Evolutionary conservation across 2,797 vertebrate species (phyloP), one percentile per base, ranked within the genome.

Genomic region (Leptatherina wallacei): DNA sequence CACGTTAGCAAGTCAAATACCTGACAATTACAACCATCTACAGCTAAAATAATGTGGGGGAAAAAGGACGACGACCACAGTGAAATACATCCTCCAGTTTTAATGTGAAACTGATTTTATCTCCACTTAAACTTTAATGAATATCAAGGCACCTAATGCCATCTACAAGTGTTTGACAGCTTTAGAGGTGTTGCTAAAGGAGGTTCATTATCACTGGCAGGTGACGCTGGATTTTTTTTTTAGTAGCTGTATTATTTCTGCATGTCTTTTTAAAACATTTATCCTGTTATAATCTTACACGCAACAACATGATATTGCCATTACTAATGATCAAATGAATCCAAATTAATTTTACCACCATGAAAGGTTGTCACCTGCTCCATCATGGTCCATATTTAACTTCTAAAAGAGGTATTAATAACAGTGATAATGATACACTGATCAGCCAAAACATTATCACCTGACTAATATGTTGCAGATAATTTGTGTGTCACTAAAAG

Each of bases 1-100:
- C 71, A 88, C 79, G 82, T 77, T 85, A 78, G 79, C 54, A 60
- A 75, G 76, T 80, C 78, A 84, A 80, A 82, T 69, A 61, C 59
- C 77, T 51, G 63, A 69, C 68, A 79, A 60, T 61, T 47, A 71
- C 38, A 65, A 69, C 59, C 33, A 86, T 73, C 35, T 67, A 76
- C 69, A 66, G 35, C 64, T 52, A 16, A 44, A 66, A 60, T 33
- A 55, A 22, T 56, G 4, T 18, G 29, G 52, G 35, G 55, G 29
- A 35, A 55, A 68, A 80, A 33, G 33, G 66, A 69, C 29, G 22
- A 9, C 0, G 6, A 35, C 29, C 60, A 27, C 14, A 14, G 1
- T 24, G 51, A 52, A 52, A 52, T 6, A 27, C 11, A 20, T 20
- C 18, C 18, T 44, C 6, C 42, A 6, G 13, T 54, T 14, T 54